phyloP scores from a whole-genome alignment of 2,888 invertebrate species.

The Pardosa pseudoannulata region DNA sequence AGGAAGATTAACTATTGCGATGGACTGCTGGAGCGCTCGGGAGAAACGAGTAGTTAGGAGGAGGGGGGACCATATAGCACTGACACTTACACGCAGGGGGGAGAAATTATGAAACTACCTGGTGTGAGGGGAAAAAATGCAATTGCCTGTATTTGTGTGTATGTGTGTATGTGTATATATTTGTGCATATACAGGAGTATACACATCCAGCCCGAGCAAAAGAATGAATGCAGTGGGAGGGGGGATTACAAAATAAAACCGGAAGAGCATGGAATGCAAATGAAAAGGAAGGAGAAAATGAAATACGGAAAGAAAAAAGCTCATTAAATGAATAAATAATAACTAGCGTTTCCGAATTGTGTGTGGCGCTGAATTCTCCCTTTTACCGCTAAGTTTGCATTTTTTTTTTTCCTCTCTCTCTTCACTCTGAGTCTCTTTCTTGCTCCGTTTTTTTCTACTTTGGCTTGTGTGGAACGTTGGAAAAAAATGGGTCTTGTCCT shows the following conservation, averaged over 20 bases:
- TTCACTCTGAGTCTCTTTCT: slow-evolving; percentile 26
- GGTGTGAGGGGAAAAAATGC: background rate
- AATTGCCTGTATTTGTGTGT: background rate
- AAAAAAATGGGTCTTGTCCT: slow-evolving; percentile 8
- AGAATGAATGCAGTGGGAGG: slow-evolving; percentile 13
- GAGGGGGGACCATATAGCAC: background rate
- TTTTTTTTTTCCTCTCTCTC: slow-evolving; percentile 39
- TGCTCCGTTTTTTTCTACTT: background rate
- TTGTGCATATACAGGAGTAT: background rate
- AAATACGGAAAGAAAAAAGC: slow-evolving; percentile 64
- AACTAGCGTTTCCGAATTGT: slow-evolving; percentile 68
- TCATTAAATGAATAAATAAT: slow-evolving; percentile 71
- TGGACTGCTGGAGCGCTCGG: slow-evolving; percentile 31
- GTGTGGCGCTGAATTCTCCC: slow-evolving; percentile 37
- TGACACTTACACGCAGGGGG: too few relatives aligned
- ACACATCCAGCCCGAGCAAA: background rate
- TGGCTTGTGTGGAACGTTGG: background rate
- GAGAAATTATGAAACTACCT: background rate
- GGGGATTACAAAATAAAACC: slow-evolving; percentile 48
- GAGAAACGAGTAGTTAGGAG: background rate
- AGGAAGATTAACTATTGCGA: slow-evolving; percentile 68
- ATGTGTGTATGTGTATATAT: slow-evolving; percentile 1
- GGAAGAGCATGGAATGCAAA: slow-evolving; percentile 68
- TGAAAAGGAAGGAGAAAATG: slow-evolving; percentile 60
- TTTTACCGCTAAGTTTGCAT: slow-evolving; percentile 57